phyloP scores from a whole-genome alignment of 2,113 vertebrate species.

The Chinchilla lanigera region DNA sequence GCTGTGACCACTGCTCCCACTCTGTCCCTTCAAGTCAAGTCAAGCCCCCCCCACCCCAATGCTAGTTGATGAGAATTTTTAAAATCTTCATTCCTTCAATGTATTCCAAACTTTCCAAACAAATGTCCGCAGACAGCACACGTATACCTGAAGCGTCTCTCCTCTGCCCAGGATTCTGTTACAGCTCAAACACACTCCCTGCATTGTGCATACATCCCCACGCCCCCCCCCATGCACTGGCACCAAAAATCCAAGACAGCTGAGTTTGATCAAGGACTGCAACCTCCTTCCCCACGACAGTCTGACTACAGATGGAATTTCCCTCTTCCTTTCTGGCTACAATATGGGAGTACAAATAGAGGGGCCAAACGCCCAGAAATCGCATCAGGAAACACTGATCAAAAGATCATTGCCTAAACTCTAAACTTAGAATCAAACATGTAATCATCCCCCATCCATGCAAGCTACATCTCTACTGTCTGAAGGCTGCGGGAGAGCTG shows the following conservation, averaged over 20 bases:
- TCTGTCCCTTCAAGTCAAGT: neutral
- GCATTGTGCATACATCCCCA: neutral
- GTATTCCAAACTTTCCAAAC: slow-evolving; percentile 16
- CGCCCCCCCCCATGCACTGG: fast-evolving
- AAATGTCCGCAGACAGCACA: neutral
- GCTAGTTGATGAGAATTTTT: neutral
- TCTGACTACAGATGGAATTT: neutral
- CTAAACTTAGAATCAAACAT: neutral
- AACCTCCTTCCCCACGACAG: neutral
- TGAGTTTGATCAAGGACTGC: neutral
- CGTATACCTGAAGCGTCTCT: neutral
- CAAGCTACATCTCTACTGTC: neutral
- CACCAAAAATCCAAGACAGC: neutral
- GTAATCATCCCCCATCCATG: neutral
- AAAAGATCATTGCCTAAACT: neutral
- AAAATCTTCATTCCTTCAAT: neutral
- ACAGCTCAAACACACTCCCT: slow-evolving; percentile 54
- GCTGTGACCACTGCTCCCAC: neutral
- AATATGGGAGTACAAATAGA: neutral
- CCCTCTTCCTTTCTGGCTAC: neutral
- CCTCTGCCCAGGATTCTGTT: neutral
- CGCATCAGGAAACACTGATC: neutral
- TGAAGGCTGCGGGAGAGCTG: neutral
- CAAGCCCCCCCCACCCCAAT: neutral
- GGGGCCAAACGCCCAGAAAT: neutral